A percentile compares a stretch with the other conserved stretches of the same genome.
These are phyloP conservation scores for Bellardia bayeri DNA, from an alignment of 2,888 invertebrate species.

Conservation along the genomic window DNA sequence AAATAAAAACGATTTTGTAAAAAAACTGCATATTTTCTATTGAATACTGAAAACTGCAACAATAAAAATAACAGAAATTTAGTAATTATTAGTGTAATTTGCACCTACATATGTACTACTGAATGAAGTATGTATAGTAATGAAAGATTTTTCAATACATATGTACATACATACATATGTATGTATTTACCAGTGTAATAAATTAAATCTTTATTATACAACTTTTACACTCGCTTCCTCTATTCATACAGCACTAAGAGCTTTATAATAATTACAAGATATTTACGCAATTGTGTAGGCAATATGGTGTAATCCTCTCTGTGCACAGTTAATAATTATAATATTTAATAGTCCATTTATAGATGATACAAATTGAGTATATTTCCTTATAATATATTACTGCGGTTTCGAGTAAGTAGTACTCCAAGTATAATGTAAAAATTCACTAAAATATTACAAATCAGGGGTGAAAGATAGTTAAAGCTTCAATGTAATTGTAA, in stretches of 20 bases:
- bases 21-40: no score
- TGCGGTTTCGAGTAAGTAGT: not conserved
- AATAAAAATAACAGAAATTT: no score
- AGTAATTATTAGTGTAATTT: no score
- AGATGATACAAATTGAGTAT: slow-evolving; percentile 8
- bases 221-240: no score
- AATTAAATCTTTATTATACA: no score
- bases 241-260: not conserved
- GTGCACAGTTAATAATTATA: not conserved
- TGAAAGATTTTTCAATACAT: no score
- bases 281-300: slow-evolving; percentile 45
- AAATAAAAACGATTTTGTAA: no score
- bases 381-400: not conserved
- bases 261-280: slow-evolving; percentile 39
- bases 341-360: not conserved
- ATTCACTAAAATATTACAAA: not conserved
- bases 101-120: no score
- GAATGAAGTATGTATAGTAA: no score
- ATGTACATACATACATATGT: no score
- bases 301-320: slow-evolving; percentile 56
- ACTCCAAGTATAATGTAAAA: not conserved
- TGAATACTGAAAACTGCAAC: no score
- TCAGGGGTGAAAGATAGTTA: not conserved
- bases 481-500: slow-evolving; percentile 14
- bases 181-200: no score